Percentiles rank a stretch among this genome's conserved stretches.
Evolutionary conservation across 2,888 invertebrate genomes (phyloP).

Genomic region (Eledona agricola): DNA sequence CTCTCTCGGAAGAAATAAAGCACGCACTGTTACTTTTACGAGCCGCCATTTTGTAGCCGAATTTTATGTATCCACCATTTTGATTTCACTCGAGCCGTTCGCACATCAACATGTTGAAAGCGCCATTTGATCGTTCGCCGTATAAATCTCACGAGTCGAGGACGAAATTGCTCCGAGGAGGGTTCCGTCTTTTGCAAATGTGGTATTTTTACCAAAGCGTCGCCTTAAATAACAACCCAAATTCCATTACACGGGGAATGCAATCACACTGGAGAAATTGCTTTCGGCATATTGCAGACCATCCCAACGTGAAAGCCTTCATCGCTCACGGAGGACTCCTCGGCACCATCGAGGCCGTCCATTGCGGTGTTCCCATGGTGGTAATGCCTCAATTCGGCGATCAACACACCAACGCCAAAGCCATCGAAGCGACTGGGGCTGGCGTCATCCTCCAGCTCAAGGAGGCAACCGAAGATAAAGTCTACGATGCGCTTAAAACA

Average conservation of each 20-base stretch:
- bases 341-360: constrained; percentile 73
- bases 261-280: constrained; percentile 2
- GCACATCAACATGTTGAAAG: constrained; percentile 1
- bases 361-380: constrained; percentile 72
- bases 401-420: constrained; percentile 73
- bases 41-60: constrained; percentile 9
- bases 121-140: constrained; percentile 12
- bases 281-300: constrained; percentile 64
- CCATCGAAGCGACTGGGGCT: constrained; percentile 68
- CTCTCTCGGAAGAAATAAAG: constrained; percentile 23
- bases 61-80: constrained; percentile 21
- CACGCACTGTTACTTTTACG: constrained; percentile 23
- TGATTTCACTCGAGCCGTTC: constrained; percentile 13
- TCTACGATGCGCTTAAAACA: constrained; percentile 67
- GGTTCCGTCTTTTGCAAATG: constrained; percentile 9
- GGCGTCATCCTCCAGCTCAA: constrained; percentile 68
- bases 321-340: constrained; percentile 75
- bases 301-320: constrained; percentile 73
- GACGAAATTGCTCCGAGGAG: constrained; percentile 10
- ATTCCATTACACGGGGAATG: constrained; percentile 3
- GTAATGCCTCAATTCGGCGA: constrained; percentile 77
- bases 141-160: constrained; percentile 14
- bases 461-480: constrained; percentile 66
- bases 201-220: constrained; percentile 11
- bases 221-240: constrained; percentile 4